Percentiles rank a stretch among this genome's conserved stretches.
Evolutionary conservation across 2,888 invertebrate genomes (phyloP).

Genomic region (Spisula solida): DNA sequence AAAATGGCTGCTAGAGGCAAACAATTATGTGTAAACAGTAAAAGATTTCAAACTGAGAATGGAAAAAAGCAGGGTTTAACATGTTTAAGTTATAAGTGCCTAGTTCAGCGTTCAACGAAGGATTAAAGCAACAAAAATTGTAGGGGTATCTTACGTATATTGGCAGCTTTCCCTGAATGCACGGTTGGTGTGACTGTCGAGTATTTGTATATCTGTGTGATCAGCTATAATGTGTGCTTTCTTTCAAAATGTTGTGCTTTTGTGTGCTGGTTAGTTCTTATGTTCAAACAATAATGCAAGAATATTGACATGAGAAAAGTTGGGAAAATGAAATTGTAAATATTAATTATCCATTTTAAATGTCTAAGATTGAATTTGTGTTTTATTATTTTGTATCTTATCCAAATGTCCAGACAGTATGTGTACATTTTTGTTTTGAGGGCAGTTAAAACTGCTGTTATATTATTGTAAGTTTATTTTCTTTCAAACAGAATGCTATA

Average conservation of each 20-base stretch:
- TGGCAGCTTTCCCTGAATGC: no score
- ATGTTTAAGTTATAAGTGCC: no score
- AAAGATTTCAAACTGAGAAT: no score
- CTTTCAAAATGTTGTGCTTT: conserved; percentile 12
- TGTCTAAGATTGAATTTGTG: background rate
- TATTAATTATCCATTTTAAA: conserved; percentile 4
- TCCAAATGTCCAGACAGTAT: background rate
- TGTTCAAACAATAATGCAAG: background rate
- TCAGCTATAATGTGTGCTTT: background rate
- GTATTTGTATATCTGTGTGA: no score
- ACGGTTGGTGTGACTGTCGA: no score
- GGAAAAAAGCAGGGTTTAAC: no score
- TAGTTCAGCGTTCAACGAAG: no score
- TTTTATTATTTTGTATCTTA: conserved; percentile 2
- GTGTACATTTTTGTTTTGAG: background rate
- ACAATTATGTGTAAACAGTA: no score
- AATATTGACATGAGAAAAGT: background rate
- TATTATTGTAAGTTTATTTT: background rate
- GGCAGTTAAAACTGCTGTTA: conserved; percentile 13
- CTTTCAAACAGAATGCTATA: background rate
- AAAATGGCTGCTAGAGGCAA: no score
- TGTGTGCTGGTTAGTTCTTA: background rate
- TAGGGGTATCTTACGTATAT: no score
- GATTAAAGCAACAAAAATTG: no score
- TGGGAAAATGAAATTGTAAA: background rate